phyloP scores from a whole-genome alignment of 2,888 invertebrate species.

The Drosophila paranaensis region DNA sequence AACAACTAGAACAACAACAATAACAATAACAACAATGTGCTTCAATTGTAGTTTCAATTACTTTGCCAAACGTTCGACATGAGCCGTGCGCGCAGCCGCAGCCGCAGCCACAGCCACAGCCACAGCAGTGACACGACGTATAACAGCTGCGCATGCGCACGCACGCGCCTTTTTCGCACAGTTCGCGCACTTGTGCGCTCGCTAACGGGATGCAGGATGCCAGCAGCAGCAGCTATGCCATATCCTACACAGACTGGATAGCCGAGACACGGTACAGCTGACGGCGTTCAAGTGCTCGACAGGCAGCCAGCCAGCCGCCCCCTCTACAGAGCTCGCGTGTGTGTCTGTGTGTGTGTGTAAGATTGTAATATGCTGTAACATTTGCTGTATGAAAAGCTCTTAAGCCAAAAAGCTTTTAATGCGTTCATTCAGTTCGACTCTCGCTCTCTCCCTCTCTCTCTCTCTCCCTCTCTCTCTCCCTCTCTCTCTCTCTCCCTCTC shows the following conservation, averaged over 20 bases:
- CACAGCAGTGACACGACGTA: constrained; percentile 4
- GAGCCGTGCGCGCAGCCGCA: constrained; percentile 14
- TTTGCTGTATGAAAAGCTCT: constrained; percentile 39
- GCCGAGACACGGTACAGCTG: constrained; percentile 83
- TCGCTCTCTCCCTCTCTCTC: not conserved
- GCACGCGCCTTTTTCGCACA: constrained; percentile 12
- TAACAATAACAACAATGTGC: constrained; percentile 23
- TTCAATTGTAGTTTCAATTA: constrained; percentile 34
- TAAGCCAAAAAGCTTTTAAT: constrained; percentile 33
- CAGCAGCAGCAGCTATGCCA: constrained; percentile 82
- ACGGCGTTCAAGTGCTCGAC: constrained; percentile 32
- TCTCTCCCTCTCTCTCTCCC: constrained; percentile 2
- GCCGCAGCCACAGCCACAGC: not conserved
- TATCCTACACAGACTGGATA: constrained; percentile 85
- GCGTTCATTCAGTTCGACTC: constrained; percentile 21
- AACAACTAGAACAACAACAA: too few relatives aligned
- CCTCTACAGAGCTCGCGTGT: not conserved
- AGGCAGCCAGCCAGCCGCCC: not conserved
- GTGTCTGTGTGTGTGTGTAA: constrained; percentile 26
- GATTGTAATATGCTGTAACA: constrained; percentile 30
- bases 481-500: not conserved
- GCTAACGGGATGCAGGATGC: constrained; percentile 81
- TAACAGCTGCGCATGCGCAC: constrained; percentile 23
- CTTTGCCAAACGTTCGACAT: constrained; percentile 22
- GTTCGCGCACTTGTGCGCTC: constrained; percentile 6